Conservation (phyloP, 2,888 invertebrate genomes). For the Cecidostiba fungosa region DNA sequence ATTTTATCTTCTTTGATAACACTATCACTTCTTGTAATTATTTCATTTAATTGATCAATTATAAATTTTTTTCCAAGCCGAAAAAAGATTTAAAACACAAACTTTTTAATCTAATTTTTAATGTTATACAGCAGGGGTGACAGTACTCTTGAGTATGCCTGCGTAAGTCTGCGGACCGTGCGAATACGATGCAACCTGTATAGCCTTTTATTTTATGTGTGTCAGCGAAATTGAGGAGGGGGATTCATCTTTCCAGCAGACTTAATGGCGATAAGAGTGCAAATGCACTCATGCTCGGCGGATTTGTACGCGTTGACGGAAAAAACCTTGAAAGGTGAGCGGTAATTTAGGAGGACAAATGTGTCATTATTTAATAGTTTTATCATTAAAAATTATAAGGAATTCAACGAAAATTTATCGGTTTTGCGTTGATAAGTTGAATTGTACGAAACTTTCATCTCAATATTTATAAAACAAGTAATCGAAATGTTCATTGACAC, state of each 20-base stretch:
- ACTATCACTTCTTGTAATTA: not conserved
- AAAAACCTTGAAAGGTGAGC: conserved; percentile 34
- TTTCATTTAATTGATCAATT: not conserved
- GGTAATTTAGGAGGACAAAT: not conserved
- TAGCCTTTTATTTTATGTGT: conserved; percentile 10
- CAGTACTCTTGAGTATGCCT: not conserved
- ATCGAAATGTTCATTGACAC: too few relatives aligned
- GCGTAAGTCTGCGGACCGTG: not conserved
- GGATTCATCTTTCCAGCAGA: not conserved
- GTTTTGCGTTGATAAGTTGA: too few relatives aligned
- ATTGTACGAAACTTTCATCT: too few relatives aligned
- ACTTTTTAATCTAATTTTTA: too few relatives aligned
- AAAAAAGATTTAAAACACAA: too few relatives aligned
- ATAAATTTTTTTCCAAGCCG: not conserved
- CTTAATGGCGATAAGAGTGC: not conserved
- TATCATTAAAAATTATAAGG: too few relatives aligned
- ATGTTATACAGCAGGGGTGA: too few relatives aligned
- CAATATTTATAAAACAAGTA: too few relatives aligned
- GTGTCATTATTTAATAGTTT: not conserved
- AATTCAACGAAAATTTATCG: too few relatives aligned
- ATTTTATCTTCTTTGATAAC: not conserved
- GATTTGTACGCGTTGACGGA: not conserved
- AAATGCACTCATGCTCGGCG: not conserved
- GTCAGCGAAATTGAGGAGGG: conserved; percentile 5
- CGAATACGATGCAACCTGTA: not conserved